These are phyloP conservation scores for Manis pentadactyla DNA, from an alignment of 2,797 vertebrate species.

Conservation along the genomic window DNA sequence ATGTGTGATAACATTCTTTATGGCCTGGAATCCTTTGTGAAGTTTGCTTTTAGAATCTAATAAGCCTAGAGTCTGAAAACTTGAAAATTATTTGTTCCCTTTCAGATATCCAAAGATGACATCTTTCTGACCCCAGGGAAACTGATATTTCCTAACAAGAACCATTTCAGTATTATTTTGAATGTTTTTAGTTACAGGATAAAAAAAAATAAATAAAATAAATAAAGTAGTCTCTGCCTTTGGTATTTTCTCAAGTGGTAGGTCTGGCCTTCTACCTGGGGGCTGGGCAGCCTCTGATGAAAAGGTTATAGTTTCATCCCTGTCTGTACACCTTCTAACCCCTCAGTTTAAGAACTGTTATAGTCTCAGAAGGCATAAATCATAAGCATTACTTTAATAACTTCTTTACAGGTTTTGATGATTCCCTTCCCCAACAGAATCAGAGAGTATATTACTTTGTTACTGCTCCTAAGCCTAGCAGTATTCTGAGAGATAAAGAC, in stretches of 20 bases:
- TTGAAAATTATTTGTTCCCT: conserved; percentile 27
- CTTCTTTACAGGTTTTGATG: background rate
- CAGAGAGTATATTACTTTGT: background rate
- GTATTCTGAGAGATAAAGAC: background rate
- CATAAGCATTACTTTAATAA: background rate
- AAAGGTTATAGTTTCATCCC: background rate
- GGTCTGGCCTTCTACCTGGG: background rate
- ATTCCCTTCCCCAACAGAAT: background rate
- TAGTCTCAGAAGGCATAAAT: background rate
- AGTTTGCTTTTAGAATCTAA: conserved; percentile 61
- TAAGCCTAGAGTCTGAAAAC: background rate
- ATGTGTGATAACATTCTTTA: conserved; percentile 45
- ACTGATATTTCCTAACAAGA: background rate
- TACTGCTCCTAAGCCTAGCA: background rate
- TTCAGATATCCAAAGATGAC: background rate
- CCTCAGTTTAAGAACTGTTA: background rate
- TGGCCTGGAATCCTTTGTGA: conserved; percentile 21
- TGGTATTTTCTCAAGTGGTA: background rate
- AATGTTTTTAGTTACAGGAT: conserved; percentile 14
- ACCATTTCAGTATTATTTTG: background rate
- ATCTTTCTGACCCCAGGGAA: background rate
- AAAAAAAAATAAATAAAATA: background rate
- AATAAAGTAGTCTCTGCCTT: background rate
- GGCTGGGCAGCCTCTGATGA: background rate
- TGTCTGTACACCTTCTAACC: background rate